These are phyloP conservation scores for Dinocampus coccinellae DNA, from an alignment of 2,888 invertebrate genomes.

Conservation along the genomic window DNA sequence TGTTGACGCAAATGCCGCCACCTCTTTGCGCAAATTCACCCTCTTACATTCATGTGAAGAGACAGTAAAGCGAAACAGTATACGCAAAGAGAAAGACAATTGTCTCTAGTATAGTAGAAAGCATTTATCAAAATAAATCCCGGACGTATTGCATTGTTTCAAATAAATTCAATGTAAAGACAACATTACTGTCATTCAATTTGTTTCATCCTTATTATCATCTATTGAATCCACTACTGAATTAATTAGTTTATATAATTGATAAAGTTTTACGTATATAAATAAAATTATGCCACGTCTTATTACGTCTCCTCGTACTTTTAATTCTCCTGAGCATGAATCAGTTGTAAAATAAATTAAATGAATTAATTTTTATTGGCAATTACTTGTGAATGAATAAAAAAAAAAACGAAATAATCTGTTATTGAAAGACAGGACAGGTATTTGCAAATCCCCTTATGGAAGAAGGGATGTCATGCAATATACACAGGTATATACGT, in stretches of 20 bases:
- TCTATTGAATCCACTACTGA: background rate
- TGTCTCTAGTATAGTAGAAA: background rate
- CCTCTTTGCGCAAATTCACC: constrained; percentile 22
- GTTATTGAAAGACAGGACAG: background rate
- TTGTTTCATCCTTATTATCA: background rate
- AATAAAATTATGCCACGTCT: too few relatives aligned
- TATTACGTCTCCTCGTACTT: too few relatives aligned
- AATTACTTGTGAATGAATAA: background rate
- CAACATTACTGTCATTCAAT: background rate
- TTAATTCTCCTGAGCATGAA: too few relatives aligned
- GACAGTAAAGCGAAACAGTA: background rate
- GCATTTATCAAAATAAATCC: background rate
- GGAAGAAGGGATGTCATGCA: constrained; percentile 25
- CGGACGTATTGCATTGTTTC: constrained; percentile 46
- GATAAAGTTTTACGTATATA: too few relatives aligned
- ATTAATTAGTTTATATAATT: background rate
- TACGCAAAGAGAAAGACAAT: background rate
- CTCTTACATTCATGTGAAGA: constrained; percentile 3
- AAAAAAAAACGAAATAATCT: background rate
- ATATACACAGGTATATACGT: constrained; percentile 32
- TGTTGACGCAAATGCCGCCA: constrained; percentile 30
- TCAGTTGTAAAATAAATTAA: background rate
- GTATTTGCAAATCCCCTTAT: constrained; percentile 20
- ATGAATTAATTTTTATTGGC: background rate
- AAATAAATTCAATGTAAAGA: background rate